phyloP scores from a whole-genome alignment of 2,888 invertebrate genomes.

The Tipula lateralis region DNA sequence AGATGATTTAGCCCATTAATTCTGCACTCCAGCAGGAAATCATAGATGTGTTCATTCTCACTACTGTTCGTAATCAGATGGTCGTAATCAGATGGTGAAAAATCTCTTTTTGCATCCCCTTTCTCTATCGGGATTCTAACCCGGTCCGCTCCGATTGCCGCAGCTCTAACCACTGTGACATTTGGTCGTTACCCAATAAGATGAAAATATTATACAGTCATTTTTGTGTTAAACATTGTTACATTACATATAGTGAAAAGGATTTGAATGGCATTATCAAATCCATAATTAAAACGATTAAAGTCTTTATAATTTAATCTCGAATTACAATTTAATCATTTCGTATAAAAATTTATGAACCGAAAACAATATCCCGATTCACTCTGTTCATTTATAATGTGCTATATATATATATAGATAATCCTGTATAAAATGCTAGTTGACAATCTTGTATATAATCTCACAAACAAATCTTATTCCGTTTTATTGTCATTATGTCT shows the following conservation, averaged over 20 bases:
- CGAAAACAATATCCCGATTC: background rate
- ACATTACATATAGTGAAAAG: background rate
- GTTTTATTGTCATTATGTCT: background rate
- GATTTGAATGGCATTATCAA: background rate
- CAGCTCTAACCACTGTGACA: too few relatives aligned
- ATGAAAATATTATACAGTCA: too few relatives aligned
- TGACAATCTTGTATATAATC: background rate
- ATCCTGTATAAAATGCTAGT: background rate
- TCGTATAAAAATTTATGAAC: background rate
- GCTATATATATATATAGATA: background rate
- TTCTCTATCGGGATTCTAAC: too few relatives aligned
- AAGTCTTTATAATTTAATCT: background rate
- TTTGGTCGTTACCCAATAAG: too few relatives aligned
- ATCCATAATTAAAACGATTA: background rate
- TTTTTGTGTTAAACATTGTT: too few relatives aligned
- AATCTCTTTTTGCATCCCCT: too few relatives aligned
- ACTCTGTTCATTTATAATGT: background rate
- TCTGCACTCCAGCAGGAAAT: too few relatives aligned
- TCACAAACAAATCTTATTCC: background rate
- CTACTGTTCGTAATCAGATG: too few relatives aligned
- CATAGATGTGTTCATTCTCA: too few relatives aligned
- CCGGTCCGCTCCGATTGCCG: too few relatives aligned
- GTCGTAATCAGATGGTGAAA: too few relatives aligned
- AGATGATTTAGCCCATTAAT: too few relatives aligned
- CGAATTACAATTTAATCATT: background rate